Conservation (phyloP, 2,113 vertebrate species). For the Leptobrachium leishanense region DNA sequence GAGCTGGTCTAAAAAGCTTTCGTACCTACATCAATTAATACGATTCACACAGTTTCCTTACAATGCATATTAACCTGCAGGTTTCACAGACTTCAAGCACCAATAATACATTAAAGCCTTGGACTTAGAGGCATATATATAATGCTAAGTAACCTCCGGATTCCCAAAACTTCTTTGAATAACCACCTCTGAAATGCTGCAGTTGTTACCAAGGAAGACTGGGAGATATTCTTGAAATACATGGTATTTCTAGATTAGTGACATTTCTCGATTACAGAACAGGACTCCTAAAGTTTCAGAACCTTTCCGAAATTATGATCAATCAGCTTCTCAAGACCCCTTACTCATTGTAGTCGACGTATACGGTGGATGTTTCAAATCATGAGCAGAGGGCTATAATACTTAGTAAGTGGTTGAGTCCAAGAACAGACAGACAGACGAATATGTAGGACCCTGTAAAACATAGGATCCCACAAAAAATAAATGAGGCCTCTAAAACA, state of each 20-base stretch:
- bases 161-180: not conserved
- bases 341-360: not conserved
- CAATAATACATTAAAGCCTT: conserved; percentile 27
- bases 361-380: conserved; percentile 4
- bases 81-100: conserved; percentile 31
- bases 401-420: conserved; percentile 45
- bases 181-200: conserved; percentile 12
- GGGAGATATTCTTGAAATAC: conserved; percentile 37
- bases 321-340: not conserved
- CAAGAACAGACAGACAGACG: conserved; percentile 44
- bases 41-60: not conserved
- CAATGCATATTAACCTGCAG: conserved; percentile 13
- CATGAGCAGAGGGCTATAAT: conserved; percentile 31
- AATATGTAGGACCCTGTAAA: conserved; percentile 26
- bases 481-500: conserved; percentile 48
- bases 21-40: conserved; percentile 15
- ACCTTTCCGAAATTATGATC: not conserved
- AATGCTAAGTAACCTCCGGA: not conserved
- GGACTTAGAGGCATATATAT: not conserved
- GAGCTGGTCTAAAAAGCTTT: conserved; percentile 7
- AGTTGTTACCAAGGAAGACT: conserved; percentile 33
- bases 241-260: conserved; percentile 45
- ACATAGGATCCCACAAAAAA: conserved; percentile 38
- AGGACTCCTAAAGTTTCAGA: not conserved
- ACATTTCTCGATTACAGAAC: conserved; percentile 14